Conservation (phyloP, 2,797 vertebrate species). For the Arremon aurantiirostris region DNA sequence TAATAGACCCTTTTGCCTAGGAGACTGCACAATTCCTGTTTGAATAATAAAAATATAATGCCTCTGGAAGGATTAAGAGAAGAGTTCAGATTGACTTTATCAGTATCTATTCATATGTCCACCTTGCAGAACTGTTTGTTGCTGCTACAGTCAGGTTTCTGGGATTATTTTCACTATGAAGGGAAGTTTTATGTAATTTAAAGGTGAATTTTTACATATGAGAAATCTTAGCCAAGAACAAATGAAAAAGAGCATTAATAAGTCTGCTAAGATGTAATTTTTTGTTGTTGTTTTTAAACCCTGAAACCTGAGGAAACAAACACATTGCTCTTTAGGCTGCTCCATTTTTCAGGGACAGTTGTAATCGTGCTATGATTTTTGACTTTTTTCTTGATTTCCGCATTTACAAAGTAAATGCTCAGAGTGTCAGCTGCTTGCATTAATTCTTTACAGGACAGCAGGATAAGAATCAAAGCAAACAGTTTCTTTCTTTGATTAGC, state of each 20-base stretch:
- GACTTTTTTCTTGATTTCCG: neutral
- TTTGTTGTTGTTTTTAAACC: neutral
- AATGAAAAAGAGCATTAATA: neutral
- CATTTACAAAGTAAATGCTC: neutral
- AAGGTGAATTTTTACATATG: neutral
- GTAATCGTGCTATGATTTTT: neutral
- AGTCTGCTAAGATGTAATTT: neutral
- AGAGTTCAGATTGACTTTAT: neutral
- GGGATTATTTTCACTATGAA: neutral
- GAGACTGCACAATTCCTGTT: neutral
- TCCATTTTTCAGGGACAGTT: neutral
- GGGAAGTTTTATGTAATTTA: neutral
- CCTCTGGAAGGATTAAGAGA: neutral
- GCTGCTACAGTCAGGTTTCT: neutral
- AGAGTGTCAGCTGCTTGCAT: neutral
- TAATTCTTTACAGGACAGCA: constrained; percentile 20
- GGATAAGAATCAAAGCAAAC: constrained; percentile 42
- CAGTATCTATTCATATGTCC: neutral
- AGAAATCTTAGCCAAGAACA: neutral
- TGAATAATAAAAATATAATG: neutral
- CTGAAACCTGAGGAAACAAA: neutral
- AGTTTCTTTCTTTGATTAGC: constrained; percentile 24
- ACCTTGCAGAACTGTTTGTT: neutral
- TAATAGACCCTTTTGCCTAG: neutral
- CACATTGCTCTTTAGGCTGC: neutral